Percentiles rank a stretch among this genome's conserved stretches.
Conservation (phyloP, 2,797 vertebrate species). For the Podargus strigoides region DNA sequence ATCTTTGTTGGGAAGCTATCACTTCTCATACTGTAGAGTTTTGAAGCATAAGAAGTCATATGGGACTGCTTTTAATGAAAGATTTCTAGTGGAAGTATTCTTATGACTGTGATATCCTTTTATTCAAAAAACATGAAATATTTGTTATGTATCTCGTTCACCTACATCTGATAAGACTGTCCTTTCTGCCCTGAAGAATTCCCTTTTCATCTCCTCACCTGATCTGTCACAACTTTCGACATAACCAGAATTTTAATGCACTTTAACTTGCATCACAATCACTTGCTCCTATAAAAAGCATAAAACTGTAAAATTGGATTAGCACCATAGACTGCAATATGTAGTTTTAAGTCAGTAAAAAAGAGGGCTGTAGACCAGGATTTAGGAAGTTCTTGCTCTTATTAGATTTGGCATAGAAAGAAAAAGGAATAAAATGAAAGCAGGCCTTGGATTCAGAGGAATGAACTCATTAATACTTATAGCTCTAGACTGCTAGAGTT, state of each 20-base stretch:
- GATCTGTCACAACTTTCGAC: background rate
- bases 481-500: background rate
- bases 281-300: background rate
- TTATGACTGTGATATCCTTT: background rate
- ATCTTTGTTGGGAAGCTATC: background rate
- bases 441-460: background rate
- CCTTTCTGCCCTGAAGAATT: conserved; percentile 13
- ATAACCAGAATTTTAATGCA: conserved; percentile 17
- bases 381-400: background rate
- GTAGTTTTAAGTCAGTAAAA: background rate
- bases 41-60: background rate
- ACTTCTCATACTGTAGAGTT: background rate
- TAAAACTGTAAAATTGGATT: conserved; percentile 28
- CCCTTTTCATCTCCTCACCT: background rate
- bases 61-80: background rate
- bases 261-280: background rate
- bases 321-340: background rate
- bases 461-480: background rate
- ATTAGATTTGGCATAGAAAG: background rate
- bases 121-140: background rate
- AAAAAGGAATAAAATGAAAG: background rate
- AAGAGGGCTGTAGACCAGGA: background rate
- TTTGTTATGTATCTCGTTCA: conserved; percentile 13
- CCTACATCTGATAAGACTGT: background rate
- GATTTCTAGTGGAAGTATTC: background rate